phyloP scores from a whole-genome alignment of 2,797 vertebrate genomes.

The Chaetodon trifasciatus region DNA sequence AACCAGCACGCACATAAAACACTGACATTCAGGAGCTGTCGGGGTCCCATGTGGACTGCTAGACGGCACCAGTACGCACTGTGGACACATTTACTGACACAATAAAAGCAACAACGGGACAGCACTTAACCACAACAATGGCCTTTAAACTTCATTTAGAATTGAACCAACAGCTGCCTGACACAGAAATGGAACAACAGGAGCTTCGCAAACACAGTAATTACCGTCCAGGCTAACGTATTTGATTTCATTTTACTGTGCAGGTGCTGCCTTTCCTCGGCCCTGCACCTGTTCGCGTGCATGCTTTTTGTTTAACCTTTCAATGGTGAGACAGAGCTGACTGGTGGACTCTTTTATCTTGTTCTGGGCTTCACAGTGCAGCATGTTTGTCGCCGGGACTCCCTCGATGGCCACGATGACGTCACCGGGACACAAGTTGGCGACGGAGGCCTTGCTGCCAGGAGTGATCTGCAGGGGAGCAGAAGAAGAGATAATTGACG shows the following conservation, averaged over 20 bases:
- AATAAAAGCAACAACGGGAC: conserved; percentile 6
- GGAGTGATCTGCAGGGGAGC: conserved; percentile 89
- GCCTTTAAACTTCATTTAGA: neutral
- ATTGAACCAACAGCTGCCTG: conserved; percentile 20
- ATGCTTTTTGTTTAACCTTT: conserved; percentile 84
- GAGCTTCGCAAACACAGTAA: neutral
- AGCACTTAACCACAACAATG: neutral
- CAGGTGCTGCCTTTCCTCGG: neutral
- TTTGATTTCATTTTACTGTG: conserved; percentile 7
- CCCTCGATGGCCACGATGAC: conserved; percentile 95
- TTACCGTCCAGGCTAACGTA: neutral
- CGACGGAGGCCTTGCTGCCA: conserved; percentile 93
- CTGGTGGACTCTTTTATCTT: conserved; percentile 91
- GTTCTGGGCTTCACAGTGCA: conserved; percentile 96
- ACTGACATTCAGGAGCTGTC: no score
- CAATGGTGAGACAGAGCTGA: conserved; percentile 92
- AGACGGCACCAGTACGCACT: neutral
- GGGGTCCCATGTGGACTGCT: no score
- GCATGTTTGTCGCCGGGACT: conserved; percentile 90
- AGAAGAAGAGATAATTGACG: neutral
- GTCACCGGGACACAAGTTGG: conserved; percentile 93
- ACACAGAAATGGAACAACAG: neutral
- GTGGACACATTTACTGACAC: neutral
- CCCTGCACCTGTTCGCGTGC: neutral
- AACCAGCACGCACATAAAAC: no score